A percentile compares a stretch with the other conserved stretches of the same genome.
Conservation (phyloP, 2,113 vertebrate genomes). For the Felis catus region F.catus_Fca126_mat1.0 CM031418.1:38367501-38368000, state of each 20-base stretch:
- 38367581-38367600: neutral
- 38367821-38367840: slow-evolving; percentile 57
- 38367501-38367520: neutral
- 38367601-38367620: neutral
- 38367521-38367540: neutral
- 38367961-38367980: neutral
- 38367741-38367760: slow-evolving; percentile 54
- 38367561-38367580: neutral
- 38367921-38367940: neutral
- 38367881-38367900: neutral
- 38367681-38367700: slow-evolving; percentile 1
- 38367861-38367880: neutral
- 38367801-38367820: neutral
- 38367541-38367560: neutral
- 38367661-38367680: neutral
- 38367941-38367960: neutral
- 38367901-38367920: neutral
- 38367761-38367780: slow-evolving; percentile 73
- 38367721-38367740: slow-evolving; percentile 58
- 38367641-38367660: neutral
- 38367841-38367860: slow-evolving; percentile 56
- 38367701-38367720: slow-evolving; percentile 50
- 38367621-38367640: neutral
- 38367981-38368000: neutral
- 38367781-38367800: slow-evolving; percentile 57